Conservation (phyloP, 2,888 invertebrate genomes). For the Agrenia bidenticulata region DNA sequence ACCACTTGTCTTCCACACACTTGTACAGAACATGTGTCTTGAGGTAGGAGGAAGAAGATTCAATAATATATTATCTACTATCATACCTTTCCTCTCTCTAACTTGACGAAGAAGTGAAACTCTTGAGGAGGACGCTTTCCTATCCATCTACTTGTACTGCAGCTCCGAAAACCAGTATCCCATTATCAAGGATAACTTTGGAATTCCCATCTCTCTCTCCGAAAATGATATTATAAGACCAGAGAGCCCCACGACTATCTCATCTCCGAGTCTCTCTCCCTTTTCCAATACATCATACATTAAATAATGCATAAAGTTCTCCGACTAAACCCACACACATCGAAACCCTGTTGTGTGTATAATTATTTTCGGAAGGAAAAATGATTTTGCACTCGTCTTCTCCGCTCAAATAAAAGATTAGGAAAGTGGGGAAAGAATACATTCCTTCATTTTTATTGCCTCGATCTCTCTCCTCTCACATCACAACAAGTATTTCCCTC, state of each 20-base stretch:
- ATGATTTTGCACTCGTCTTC: conserved; percentile 49
- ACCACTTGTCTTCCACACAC: neutral
- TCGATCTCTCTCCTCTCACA: conserved; percentile 14
- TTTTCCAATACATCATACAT: conserved; percentile 51
- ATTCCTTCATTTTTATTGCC: conserved; percentile 43
- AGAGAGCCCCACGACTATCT: conserved; percentile 12
- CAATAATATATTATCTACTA: conserved; percentile 18
- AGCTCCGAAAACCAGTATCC: neutral
- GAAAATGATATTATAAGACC: too few species aligned
- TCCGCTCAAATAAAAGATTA: conserved; percentile 52
- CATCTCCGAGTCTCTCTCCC: conserved; percentile 37
- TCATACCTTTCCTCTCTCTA: conserved; percentile 9
- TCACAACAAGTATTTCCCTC: conserved; percentile 2
- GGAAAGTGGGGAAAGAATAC: conserved; percentile 40
- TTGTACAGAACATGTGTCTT: neutral
- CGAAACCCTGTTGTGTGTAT: conserved; percentile 50
- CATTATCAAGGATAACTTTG: neutral
- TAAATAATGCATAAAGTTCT: conserved; percentile 50
- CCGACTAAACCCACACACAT: conserved; percentile 31
- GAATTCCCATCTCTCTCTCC: conserved; percentile 25
- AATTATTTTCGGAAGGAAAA: conserved; percentile 51
- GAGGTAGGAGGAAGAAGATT: neutral
- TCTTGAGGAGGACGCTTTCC: neutral
- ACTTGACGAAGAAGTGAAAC: conserved; percentile 13
- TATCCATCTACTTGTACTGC: neutral